Conservation (phyloP, 2,888 invertebrate species). For the Anaspis maculata region DNA sequence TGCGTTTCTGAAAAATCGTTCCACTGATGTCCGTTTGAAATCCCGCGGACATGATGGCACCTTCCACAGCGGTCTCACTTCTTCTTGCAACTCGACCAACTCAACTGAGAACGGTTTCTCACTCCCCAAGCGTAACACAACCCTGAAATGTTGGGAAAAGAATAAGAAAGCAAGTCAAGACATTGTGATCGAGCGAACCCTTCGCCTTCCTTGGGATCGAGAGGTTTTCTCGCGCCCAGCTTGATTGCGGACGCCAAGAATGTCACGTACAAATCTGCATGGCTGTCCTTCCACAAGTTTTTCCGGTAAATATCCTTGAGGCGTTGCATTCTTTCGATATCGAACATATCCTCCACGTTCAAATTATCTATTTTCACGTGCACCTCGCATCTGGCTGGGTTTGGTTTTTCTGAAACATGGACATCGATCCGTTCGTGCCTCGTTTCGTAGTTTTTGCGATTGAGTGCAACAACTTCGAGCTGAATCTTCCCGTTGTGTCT, state of each 20-base stretch:
- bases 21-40: constrained; percentile 79
- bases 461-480: constrained; percentile 69
- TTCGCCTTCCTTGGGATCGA: constrained; percentile 77
- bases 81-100: constrained; percentile 62
- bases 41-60: constrained; percentile 67
- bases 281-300: constrained; percentile 70
- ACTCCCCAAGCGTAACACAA: constrained; percentile 77
- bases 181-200: constrained; percentile 50
- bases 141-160: constrained; percentile 46
- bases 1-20: constrained; percentile 70
- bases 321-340: constrained; percentile 58
- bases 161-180: constrained; percentile 2
- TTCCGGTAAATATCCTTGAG: constrained; percentile 70
- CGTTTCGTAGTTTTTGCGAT: constrained; percentile 71
- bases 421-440: constrained; percentile 54
- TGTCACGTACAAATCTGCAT: constrained; percentile 67
- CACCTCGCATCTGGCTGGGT: constrained; percentile 65
- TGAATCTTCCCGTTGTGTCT: constrained; percentile 46
- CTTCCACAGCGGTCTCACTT: constrained; percentile 73
- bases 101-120: constrained; percentile 62
- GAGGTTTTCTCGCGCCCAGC: constrained; percentile 72
- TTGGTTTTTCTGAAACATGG: constrained; percentile 56
- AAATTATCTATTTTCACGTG: constrained; percentile 84
- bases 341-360: constrained; percentile 81
- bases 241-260: constrained; percentile 80